Percentiles rank a stretch among this genome's conserved stretches.
Conservation (phyloP, 1,140 invertebrate genomes). For the Drosophila oshimai region DNA sequence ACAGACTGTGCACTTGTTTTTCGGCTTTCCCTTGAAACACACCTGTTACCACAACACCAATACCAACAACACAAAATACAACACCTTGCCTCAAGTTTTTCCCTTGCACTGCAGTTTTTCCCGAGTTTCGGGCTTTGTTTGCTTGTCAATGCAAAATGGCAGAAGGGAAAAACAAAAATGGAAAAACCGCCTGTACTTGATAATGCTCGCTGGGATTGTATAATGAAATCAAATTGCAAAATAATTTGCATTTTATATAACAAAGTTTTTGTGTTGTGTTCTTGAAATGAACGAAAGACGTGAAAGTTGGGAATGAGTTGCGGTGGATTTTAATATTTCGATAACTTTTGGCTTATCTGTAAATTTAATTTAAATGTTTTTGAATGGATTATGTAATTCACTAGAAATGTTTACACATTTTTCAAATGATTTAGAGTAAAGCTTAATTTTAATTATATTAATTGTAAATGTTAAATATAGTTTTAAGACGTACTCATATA, state of each 20-base stretch:
- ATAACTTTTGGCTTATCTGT: slow-evolving; percentile 7
- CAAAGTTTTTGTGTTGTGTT: slow-evolving; percentile 47
- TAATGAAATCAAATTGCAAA: slow-evolving; percentile 70
- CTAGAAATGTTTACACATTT: too few species aligned
- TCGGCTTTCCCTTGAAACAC: slow-evolving; percentile 32
- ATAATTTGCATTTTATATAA: slow-evolving; percentile 74
- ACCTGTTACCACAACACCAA: slow-evolving; percentile 55
- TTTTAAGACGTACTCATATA: too few species aligned
- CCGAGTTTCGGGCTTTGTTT: slow-evolving; percentile 54
- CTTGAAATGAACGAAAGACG: not conserved
- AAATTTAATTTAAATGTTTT: slow-evolving; percentile 44
- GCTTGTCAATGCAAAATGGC: slow-evolving; percentile 65
- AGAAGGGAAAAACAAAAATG: slow-evolving; percentile 31
- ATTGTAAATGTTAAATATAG: too few species aligned
- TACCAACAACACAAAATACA: too few species aligned
- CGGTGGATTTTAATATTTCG: slow-evolving; percentile 1
- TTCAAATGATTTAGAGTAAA: too few species aligned
- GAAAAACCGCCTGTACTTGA: slow-evolving; percentile 31
- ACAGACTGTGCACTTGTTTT: slow-evolving; percentile 54
- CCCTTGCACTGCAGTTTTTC: slow-evolving; percentile 35
- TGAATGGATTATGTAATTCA: too few species aligned
- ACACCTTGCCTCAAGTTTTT: slow-evolving; percentile 62
- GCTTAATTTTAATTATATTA: too few species aligned
- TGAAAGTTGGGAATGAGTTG: not conserved
- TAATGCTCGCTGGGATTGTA: slow-evolving; percentile 50